A percentile compares a stretch with the other conserved stretches of the same genome.
Conservation (phyloP, 2,113 vertebrate species). For the Tamias sibiricus region DNA sequence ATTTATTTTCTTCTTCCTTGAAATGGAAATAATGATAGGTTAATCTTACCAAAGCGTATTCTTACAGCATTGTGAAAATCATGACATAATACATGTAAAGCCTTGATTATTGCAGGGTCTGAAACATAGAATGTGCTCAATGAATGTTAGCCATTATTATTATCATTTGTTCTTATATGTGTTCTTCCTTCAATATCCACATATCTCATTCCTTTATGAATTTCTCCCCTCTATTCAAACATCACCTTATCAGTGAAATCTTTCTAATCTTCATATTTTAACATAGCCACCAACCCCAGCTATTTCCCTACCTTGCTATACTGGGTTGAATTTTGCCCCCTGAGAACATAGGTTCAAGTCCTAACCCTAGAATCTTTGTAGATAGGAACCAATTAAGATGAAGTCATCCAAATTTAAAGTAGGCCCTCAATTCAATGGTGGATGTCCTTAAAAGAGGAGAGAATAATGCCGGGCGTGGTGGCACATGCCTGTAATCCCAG, state of each 20-base stretch:
- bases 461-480: too few species aligned
- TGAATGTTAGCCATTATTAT: not conserved
- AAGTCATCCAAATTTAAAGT: not conserved
- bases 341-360: not conserved
- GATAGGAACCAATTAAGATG: not conserved
- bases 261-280: not conserved
- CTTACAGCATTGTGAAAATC: not conserved
- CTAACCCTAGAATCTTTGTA: not conserved
- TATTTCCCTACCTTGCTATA: not conserved
- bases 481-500: too few species aligned
- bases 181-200: not conserved
- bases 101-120: not conserved
- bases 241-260: not conserved
- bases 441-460: not conserved
- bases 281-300: not conserved
- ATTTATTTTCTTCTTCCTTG: conserved; percentile 2
- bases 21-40: conserved; percentile 16
- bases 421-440: not conserved
- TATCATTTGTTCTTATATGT: not conserved
- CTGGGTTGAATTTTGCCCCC: not conserved
- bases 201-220: not conserved
- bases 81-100: not conserved
- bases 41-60: not conserved
- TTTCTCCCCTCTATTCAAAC: not conserved
- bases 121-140: not conserved